Percentiles rank a stretch among this genome's conserved stretches.
Evolutionary conservation across 2,888 invertebrate genomes (phyloP).

Genomic region (Apeira syringaria): DNA sequence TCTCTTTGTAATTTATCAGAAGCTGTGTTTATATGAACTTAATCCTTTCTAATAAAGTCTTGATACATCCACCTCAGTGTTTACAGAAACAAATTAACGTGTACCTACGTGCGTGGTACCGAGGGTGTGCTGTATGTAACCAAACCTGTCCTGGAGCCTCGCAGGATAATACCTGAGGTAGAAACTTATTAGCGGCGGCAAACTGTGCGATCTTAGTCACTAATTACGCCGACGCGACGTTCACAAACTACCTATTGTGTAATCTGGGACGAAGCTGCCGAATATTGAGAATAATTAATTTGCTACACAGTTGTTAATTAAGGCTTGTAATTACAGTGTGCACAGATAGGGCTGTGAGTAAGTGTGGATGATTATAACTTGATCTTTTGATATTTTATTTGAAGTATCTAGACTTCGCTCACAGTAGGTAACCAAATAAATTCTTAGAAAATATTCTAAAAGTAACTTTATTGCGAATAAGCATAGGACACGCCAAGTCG

Average conservation of each 20-base stretch:
- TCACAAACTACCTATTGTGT: neutral
- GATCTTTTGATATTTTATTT: too few species aligned
- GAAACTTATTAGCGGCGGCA: slow-evolving; percentile 28
- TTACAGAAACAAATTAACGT: slow-evolving; percentile 50
- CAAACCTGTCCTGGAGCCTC: slow-evolving; percentile 7
- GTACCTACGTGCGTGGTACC: slow-evolving; percentile 28
- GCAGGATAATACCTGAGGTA: slow-evolving; percentile 32
- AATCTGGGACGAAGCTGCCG: slow-evolving; percentile 16
- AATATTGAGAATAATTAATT: slow-evolving; percentile 34
- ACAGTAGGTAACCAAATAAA: too few species aligned
- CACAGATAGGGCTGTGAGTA: too few species aligned
- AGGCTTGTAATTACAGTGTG: slow-evolving; percentile 12
- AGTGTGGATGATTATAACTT: too few species aligned
- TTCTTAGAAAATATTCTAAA: too few species aligned
- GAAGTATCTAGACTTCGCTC: too few species aligned
- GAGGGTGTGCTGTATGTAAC: slow-evolving; percentile 3
- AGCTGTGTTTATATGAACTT: neutral
- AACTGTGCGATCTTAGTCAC: slow-evolving; percentile 20
- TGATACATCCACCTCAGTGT: slow-evolving; percentile 34
- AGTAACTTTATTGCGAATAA: too few species aligned
- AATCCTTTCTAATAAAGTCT: slow-evolving; percentile 9
- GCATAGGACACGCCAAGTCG: too few species aligned
- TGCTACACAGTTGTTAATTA: slow-evolving; percentile 27
- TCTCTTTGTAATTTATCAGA: too few species aligned
- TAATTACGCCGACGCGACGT: slow-evolving; percentile 27